phyloP scores from a whole-genome alignment of 2,888 invertebrate species.

The Macrosoma leucophasiata region DNA sequence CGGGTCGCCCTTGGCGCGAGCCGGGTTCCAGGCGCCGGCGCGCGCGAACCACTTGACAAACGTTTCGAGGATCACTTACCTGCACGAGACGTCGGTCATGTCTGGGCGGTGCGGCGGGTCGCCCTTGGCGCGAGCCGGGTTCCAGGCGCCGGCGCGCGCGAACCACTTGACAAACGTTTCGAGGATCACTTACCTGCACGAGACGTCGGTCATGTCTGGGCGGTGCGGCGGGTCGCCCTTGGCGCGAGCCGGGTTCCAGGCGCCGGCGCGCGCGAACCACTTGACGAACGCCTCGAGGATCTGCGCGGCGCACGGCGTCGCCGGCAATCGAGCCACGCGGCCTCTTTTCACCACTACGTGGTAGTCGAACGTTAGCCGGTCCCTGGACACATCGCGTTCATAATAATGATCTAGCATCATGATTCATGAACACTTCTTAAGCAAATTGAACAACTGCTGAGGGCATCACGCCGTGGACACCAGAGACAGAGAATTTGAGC shows the following conservation, averaged over 20 bases:
- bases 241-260: conserved; percentile 53
- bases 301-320: conserved; percentile 58
- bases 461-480: too few species aligned
- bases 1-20: conserved; percentile 47
- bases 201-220: conserved; percentile 57
- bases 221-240: conserved; percentile 49
- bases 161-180: conserved; percentile 68
- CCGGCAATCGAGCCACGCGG: conserved; percentile 56
- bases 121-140: conserved; percentile 42
- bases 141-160: conserved; percentile 67
- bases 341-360: conserved; percentile 67
- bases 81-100: conserved; percentile 56
- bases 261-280: conserved; percentile 68
- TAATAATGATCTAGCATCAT: too few species aligned
- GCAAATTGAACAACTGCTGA: too few species aligned
- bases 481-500: too few species aligned
- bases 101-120: conserved; percentile 54
- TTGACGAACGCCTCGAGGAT: conserved; percentile 68
- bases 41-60: conserved; percentile 70
- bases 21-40: conserved; percentile 61
- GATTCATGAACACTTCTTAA: too few species aligned
- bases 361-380: conserved; percentile 67
- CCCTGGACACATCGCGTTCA: conserved; percentile 35
- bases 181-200: conserved; percentile 43
- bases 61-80: conserved; percentile 63